Base-by-base conservation (phyloP, 2,888 invertebrate species). In the Hydrotaea diabolus region DNA sequence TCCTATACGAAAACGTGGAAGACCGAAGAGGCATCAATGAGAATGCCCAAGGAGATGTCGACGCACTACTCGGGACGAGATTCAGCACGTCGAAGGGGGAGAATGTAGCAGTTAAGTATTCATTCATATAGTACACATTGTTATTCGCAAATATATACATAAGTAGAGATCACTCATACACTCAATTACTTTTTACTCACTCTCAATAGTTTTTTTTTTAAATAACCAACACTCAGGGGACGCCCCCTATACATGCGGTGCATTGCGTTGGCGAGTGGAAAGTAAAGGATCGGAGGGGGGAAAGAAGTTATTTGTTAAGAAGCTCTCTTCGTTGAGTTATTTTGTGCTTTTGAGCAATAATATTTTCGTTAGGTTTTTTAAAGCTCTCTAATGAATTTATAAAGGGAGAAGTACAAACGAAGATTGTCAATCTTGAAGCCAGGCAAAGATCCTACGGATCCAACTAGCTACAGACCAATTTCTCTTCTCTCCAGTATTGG, bases 81-180 rank as follows among this genome's bases (percentile, higher is more conserved):
- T 39, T 15, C 36, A 19, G 76, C 72, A 73, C 77, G 72, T 73
- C 80, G 75, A 79, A 81, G 81, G 79, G 66, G 79, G 81, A 85
- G 79, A 17, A 21, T 85, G 81, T 81, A 71, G 80, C 71, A 39
- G 59, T 39, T n/a, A n/a, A n/a, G n/a, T 49, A 8, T 49, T 49
- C 13, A 49, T n/a, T n/a, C 49, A 49, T 11, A n/a, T 13, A 3
- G 15, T 49, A 11, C 13, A 49, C 49, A 49, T 7, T 8, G 49
- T 2, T 49, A 49, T 49, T 49, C n/a, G 3, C 49, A 13, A 7
- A 3, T 8, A 49, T n/a, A 49, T n/a, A 49, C n/a, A 4, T n/a
- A n/a, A n/a, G 57, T 23, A 57, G 21, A 2, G 2, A 13, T 19
- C 57, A 23, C 19, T 21, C 13, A 13, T 57, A 5, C 19, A 23